Evolutionary conservation across 2,113 vertebrate genomes (phyloP).

Genomic region (Mormyrus iriodes): DNA sequence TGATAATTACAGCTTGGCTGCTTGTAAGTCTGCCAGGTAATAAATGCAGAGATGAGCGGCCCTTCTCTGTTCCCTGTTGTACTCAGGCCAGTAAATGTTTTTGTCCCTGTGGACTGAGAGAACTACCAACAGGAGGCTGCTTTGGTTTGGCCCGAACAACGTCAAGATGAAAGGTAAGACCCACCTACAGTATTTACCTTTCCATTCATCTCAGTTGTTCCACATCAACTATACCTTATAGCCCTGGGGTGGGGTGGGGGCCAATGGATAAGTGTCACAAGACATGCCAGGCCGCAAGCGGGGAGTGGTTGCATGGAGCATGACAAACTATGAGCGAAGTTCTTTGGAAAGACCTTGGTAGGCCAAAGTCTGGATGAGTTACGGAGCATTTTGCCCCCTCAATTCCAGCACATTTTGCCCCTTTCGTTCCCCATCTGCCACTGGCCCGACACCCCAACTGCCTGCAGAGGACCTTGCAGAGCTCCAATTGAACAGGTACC

Average conservation of each 20-base stretch:
- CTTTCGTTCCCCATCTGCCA: background rate
- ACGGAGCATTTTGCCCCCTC: background rate
- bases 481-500: background rate
- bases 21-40: background rate
- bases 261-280: background rate
- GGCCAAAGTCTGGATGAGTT: background rate
- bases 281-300: background rate
- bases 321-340: background rate
- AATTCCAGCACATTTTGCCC: background rate
- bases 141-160: background rate
- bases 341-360: background rate
- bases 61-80: background rate
- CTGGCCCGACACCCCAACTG: background rate
- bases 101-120: background rate
- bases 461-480: background rate
- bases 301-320: background rate
- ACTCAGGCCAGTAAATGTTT: background rate
- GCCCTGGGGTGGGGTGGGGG: background rate
- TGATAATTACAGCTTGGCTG: background rate
- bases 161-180: background rate
- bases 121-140: background rate
- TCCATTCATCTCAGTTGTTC: background rate
- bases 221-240: background rate
- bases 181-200: background rate
- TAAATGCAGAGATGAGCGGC: background rate